A percentile compares a stretch with the other conserved stretches of the same genome.
phyloP scores from a whole-genome alignment of 1,140 invertebrate species.

The Reticulitermes speratus region DNA sequence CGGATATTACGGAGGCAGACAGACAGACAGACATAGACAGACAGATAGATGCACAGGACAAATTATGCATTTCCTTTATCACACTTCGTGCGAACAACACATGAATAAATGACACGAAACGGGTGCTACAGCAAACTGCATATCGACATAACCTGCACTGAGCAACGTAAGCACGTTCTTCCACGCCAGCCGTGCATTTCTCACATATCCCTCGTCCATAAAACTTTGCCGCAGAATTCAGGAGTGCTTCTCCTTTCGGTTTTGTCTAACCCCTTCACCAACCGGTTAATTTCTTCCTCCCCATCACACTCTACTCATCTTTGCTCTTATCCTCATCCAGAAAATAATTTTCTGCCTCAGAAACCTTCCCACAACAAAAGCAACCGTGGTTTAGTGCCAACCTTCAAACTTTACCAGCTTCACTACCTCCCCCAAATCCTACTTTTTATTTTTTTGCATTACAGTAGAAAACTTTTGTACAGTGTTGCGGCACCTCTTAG shows the following conservation, averaged over 20 bases:
- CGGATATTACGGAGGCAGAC: no score
- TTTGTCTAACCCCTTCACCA: background rate
- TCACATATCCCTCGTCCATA: background rate
- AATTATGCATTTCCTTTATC: no score
- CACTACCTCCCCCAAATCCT: background rate
- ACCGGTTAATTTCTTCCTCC: conserved; percentile 4
- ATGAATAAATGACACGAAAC: no score
- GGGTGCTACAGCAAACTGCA: no score
- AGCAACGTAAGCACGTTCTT: background rate
- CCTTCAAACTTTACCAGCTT: background rate
- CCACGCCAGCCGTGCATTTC: background rate
- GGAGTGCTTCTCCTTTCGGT: background rate
- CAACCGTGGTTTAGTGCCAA: background rate
- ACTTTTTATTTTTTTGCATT: background rate
- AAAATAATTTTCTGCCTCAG: conserved; percentile 19
- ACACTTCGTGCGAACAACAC: no score
- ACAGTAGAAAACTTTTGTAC: background rate
- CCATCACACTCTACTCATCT: background rate
- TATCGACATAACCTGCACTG: no score
- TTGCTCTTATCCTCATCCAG: background rate
- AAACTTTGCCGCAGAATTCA: background rate
- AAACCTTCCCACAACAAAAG: background rate
- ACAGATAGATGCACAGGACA: no score
- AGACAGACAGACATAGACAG: no score
- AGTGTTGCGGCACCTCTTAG: background rate